Evolutionary conservation across 1,140 invertebrate genomes (phyloP), one percentile per base, ranked within the genome.

Genomic region (Drosophila pectinifera): DNA sequence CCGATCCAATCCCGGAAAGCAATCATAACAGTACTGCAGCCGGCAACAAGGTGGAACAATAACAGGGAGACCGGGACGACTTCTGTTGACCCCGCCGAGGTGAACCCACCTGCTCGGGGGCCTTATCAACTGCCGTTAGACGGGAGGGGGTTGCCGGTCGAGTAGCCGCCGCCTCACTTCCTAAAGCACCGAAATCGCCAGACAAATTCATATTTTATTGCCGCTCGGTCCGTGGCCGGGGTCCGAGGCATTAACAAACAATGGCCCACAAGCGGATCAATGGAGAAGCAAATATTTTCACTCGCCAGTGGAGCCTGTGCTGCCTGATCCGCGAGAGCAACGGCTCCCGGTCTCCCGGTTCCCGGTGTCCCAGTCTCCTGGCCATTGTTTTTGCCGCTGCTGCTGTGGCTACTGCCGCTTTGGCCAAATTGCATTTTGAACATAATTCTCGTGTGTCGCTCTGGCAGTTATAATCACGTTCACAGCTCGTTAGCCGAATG

Each of bases 151-250:
- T n/a, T n/a, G n/a, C n/a, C n/a, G n/a, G n/a, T n/a, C n/a, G n/a
- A n/a, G 53, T 57, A 10, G 28, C 28, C 28, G 28, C 16, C 36
- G 48, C 63, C 54, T 63, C 59, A 84, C 75, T 83, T 70, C 55
- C 56, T 75, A 80, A 65, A 80, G 57, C 80, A 54, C 28, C 59
- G 28, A 43, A 64, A 74, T 64, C 20, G 73, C 31, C 61, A 85
- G 80, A 84, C 80, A 84, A 85, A 86, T 86, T 86, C 83, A 86
- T 86, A 86, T 89, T 88, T 84, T 89, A 89, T 89, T 89, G 76
- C 76, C 76, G 74, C 76, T 59, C 75, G 59, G 83, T 73, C 80
- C 84, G 41, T 70, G 72, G 22, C 76, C 72, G 65, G 62, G 61
- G 63, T 36, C 43, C 24, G 42, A 69, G 59, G 83, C 80, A 88